These are phyloP conservation scores for Ceriagrion tenellum DNA, from an alignment of 2,888 invertebrate species.

Conservation along the genomic window DNA sequence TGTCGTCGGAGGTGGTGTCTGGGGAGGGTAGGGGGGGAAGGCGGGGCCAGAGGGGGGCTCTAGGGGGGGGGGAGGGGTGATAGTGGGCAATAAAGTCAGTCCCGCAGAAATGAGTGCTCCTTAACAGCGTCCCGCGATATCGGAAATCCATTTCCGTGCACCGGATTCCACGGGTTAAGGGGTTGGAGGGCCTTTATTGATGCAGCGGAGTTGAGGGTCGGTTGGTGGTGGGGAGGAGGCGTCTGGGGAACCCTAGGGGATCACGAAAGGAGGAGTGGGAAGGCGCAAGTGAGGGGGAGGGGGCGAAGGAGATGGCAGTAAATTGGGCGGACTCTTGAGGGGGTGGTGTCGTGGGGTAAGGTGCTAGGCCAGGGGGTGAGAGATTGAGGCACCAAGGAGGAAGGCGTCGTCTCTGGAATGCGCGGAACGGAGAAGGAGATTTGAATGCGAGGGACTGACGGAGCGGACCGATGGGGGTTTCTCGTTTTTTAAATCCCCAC, in stretches of 20 bases:
- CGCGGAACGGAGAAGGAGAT: not conserved
- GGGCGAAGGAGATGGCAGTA: not conserved
- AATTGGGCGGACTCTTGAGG: not conserved
- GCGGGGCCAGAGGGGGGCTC: no score
- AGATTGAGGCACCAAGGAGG: not conserved
- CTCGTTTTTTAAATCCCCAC: no score
- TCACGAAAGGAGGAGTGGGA: not conserved
- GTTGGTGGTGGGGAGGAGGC: not conserved
- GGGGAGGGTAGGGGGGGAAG: not conserved
- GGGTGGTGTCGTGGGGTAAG: not conserved
- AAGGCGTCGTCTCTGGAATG: not conserved
- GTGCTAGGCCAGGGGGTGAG: not conserved
- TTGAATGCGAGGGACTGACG: slow-evolving; percentile 2
- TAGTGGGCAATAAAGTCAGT: slow-evolving; percentile 59
- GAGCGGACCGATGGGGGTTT: not conserved
- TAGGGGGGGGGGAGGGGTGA: not conserved
- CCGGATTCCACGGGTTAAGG: slow-evolving; percentile 56
- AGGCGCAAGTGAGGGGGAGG: not conserved
- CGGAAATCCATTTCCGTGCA: slow-evolving; percentile 61
- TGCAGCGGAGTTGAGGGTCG: not conserved
- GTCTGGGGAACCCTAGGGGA: not conserved
- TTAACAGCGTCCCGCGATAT: slow-evolving; percentile 58
- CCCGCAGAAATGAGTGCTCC: slow-evolving; percentile 60
- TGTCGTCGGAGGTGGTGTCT: not conserved
- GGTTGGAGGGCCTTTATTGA: slow-evolving; percentile 38